Evolutionary conservation across 1,140 invertebrate species (phyloP).

Genomic region (Penaeus japonicus): DNA sequence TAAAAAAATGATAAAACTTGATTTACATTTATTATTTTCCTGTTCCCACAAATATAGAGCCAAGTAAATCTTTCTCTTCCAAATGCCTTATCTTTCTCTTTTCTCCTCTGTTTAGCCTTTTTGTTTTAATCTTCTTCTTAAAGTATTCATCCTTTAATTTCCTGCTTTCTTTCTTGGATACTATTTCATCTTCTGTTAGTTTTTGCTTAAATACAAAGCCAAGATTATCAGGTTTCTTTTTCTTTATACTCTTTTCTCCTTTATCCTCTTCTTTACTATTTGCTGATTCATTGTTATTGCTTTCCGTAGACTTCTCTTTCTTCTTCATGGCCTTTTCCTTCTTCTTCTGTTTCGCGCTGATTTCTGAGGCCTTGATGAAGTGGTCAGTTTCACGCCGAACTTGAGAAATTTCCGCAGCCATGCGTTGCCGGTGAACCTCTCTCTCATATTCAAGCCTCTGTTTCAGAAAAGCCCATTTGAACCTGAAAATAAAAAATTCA

Average conservation of each 20-base stretch:
- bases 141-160: conserved; percentile 34
- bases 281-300: background rate
- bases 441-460: conserved; percentile 87
- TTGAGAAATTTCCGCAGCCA: conserved; percentile 75
- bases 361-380: conserved; percentile 68
- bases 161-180: conserved; percentile 27
- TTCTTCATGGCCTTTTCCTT: conserved; percentile 62
- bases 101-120: conserved; percentile 28
- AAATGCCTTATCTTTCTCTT: background rate
- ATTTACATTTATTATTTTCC: background rate
- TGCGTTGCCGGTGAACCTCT: conserved; percentile 84
- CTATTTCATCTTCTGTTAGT: conserved; percentile 7
- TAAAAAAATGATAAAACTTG: background rate
- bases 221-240: too few relatives aligned
- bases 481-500: conserved; percentile 68
- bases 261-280: background rate
- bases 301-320: background rate
- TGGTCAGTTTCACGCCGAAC: conserved; percentile 42
- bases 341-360: conserved; percentile 65
- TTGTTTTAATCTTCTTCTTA: conserved; percentile 23
- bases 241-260: too few relatives aligned
- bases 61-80: conserved; percentile 24
- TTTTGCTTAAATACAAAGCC: conserved; percentile 37
- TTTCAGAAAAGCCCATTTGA: conserved; percentile 94
- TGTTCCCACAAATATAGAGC: conserved; percentile 34